Percentiles rank a stretch among this genome's conserved stretches.
These are phyloP conservation scores for Meteorus cinctellus DNA, from an alignment of 2,888 invertebrate genomes.

Conservation along the genomic window DNA sequence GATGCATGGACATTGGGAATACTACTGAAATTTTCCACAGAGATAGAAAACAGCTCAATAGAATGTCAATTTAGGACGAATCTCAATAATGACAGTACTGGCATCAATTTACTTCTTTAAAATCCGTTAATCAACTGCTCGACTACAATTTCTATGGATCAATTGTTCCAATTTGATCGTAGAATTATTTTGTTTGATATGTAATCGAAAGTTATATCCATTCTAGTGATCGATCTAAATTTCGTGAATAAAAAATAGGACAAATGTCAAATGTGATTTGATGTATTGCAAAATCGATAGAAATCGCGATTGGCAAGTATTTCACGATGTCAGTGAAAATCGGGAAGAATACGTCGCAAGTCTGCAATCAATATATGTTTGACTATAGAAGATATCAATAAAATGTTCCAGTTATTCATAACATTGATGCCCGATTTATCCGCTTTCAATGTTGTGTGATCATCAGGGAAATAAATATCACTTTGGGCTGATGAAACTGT, in stretches of 20 bases:
- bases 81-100: no score
- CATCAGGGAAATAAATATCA: neutral
- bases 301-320: constrained; percentile 49
- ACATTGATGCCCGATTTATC: constrained; percentile 51
- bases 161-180: no score
- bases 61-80: no score
- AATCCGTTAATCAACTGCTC: constrained; percentile 6
- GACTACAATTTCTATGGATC: neutral
- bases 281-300: constrained; percentile 32
- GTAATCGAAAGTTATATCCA: neutral
- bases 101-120: neutral
- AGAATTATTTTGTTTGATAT: neutral
- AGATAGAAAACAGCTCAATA: no score
- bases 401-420: constrained; percentile 46
- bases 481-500: neutral
- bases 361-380: no score
- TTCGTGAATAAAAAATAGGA: constrained; percentile 33
- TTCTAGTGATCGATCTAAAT: constrained; percentile 44
- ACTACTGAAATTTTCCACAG: no score
- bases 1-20: no score
- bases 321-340: no score
- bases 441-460: constrained; percentile 49
- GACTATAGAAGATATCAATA: neutral
- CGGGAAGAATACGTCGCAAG: no score
- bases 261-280: constrained; percentile 46